Evolutionary conservation across 2,888 invertebrate genomes (phyloP).

Genomic region (Caenorhabditis sinica): DNA sequence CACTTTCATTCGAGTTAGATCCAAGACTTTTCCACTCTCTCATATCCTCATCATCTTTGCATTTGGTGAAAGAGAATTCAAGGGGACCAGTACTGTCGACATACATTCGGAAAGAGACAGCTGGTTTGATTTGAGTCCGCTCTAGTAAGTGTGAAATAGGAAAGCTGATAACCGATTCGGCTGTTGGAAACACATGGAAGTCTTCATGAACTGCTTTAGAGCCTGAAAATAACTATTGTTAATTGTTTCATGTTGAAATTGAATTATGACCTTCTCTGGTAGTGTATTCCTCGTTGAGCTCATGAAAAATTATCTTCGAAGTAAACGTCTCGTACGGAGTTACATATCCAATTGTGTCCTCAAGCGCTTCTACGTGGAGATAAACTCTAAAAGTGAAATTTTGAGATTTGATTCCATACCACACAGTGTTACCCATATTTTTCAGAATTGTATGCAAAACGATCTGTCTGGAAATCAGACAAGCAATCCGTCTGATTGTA

Average conservation of each 20-base stretch:
- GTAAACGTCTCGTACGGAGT: slow-evolving; percentile 10
- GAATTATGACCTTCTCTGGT: too few relatives aligned
- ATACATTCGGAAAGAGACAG: slow-evolving; percentile 33
- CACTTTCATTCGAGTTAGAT: not conserved
- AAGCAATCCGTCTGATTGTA: not conserved
- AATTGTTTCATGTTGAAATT: too few relatives aligned
- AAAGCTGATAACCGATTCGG: not conserved
- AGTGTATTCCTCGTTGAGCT: slow-evolving; percentile 35
- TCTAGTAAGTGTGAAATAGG: not conserved
- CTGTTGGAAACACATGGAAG: not conserved
- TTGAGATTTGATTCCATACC: not conserved
- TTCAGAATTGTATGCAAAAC: slow-evolving; percentile 6
- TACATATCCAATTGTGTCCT: slow-evolving; percentile 35
- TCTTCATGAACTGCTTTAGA: too few relatives aligned
- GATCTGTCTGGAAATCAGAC: slow-evolving; percentile 2
- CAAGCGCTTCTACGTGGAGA: slow-evolving; percentile 30
- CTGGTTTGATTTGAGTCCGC: not conserved
- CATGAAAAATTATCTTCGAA: slow-evolving; percentile 10
- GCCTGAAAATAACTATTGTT: slow-evolving; percentile 7
- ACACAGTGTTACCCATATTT: slow-evolving; percentile 9
- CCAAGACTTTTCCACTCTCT: slow-evolving; percentile 30
- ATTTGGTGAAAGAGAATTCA: slow-evolving; percentile 1
- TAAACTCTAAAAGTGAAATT: slow-evolving; percentile 12
- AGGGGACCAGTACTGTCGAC: slow-evolving; percentile 3
- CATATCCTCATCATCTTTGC: not conserved